These are phyloP conservation scores for Oriolus oriolus DNA, from an alignment of 2,113 vertebrate genomes.

Conservation along the genomic window DNA sequence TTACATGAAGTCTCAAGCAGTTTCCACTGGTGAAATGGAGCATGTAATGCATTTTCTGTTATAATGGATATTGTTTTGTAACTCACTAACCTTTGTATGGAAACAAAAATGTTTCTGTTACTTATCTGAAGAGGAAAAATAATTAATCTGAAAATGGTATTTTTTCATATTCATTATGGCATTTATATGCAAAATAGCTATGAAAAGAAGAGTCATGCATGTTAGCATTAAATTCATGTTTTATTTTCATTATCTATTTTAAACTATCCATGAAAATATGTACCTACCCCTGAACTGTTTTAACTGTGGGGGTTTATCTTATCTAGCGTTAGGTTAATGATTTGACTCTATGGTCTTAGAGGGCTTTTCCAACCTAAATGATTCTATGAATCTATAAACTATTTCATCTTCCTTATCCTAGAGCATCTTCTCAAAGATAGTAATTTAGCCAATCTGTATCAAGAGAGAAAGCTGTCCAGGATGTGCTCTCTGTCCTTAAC, in stretches of 20 bases:
- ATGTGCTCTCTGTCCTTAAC: neutral
- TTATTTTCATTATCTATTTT: neutral
- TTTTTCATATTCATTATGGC: neutral
- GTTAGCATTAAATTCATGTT: neutral
- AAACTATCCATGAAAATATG: neutral
- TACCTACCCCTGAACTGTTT: neutral
- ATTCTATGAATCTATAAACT: neutral
- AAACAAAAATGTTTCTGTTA: neutral
- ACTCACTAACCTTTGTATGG: neutral
- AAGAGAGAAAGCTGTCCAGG: neutral
- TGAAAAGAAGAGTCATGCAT: neutral
- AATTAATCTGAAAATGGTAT: neutral
- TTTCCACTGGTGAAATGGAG: neutral
- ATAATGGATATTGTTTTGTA: neutral
- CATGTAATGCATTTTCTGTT: neutral
- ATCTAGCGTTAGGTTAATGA: accelerated
- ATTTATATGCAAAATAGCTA: neutral
- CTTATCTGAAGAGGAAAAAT: neutral
- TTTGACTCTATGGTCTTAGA: neutral
- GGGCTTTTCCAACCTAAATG: neutral
- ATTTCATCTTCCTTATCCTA: neutral
- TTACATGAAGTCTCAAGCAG: neutral
- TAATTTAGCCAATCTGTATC: neutral
- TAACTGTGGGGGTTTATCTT: neutral
- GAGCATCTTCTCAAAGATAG: neutral